Conservation (phyloP, 2,113 vertebrate species). For the Coptodon bakossiorum region DNA sequence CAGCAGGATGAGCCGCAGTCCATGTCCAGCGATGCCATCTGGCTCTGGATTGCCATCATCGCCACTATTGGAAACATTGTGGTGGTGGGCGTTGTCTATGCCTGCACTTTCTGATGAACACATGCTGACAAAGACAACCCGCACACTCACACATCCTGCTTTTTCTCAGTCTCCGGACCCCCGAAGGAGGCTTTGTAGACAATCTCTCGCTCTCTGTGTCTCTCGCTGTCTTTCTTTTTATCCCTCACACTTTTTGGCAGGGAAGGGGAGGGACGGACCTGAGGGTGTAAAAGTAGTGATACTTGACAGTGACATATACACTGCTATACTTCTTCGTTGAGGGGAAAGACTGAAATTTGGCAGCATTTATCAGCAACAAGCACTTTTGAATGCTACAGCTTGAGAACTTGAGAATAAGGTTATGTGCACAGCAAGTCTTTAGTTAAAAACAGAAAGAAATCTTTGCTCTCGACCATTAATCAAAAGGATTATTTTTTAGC, state of each 20-base stretch:
- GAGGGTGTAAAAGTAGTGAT: neutral
- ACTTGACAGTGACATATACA: slow-evolving; percentile 26
- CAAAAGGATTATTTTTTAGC: neutral
- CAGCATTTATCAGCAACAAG: neutral
- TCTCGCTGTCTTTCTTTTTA: neutral
- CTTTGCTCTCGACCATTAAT: neutral
- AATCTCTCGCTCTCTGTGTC: neutral
- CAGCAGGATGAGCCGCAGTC: slow-evolving; percentile 81
- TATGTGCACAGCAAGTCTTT: slow-evolving; percentile 3
- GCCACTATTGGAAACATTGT: slow-evolving; percentile 98
- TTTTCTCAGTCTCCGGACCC: neutral
- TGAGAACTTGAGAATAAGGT: neutral
- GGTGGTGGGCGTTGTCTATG: slow-evolving; percentile 94
- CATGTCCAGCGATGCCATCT: slow-evolving; percentile 89
- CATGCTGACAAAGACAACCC: neutral
- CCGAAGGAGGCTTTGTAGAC: neutral
- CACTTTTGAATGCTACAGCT: neutral
- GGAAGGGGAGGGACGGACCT: neutral
- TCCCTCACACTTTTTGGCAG: neutral
- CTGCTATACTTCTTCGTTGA: slow-evolving; percentile 14
- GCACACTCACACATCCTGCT: neutral
- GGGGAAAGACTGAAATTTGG: neutral
- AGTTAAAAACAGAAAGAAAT: slow-evolving; percentile 6
- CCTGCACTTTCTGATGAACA: slow-evolving; percentile 88
- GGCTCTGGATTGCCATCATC: slow-evolving; percentile 97